Evolutionary conservation across 1,140 invertebrate species (phyloP), one percentile per base, ranked within the genome.

Genomic region (Archivesica marissinica): DNA sequence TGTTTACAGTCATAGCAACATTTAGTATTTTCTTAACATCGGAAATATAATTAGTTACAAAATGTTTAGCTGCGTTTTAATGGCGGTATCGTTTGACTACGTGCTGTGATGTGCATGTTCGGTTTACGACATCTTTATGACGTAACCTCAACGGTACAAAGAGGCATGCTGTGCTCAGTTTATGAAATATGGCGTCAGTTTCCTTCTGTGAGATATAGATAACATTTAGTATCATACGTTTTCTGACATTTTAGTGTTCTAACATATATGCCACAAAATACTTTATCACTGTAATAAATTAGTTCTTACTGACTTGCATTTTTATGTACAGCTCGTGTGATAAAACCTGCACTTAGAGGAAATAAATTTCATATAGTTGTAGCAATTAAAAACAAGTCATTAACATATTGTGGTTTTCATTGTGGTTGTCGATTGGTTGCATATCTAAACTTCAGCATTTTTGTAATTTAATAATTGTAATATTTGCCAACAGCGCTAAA

Each of bases 271-370:
- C 17, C 50, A 50, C 44, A 28, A 38, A 70, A 72, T 2, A 13
- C 25, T 70, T 72, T 72, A 72, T 72, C 50, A 47, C 39, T 15
- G 39, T 20, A 33, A 72, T 72, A 72, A 72, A 72, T 28, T 7
- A 72, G 28, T 28, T 47, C 44, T 20, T 47, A 44, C 39, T 17
- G 28, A 33, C 2, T 47, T 50, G 25, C 3, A 7, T 33, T 52
- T 72, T 72, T 50, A 72, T 50, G 41, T 50, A 30, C 17, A 30
- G 17, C 4, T 25, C 2, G 9, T n/a, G 20, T 72, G 4, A 72
- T 72, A 72, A 72, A 72, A 72, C 13, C n/a, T 52, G 68, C 68
- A 72, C 68, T 47, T 25, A n/a, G n/a, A n/a, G n/a, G n/a, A n/a
- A n/a, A n/a, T n/a, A n/a, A n/a, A n/a, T n/a, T n/a, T n/a, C n/a